These are phyloP conservation scores for Chrysotoxum bicinctum DNA, from an alignment of 2,888 invertebrate species.

Conservation along the genomic window DNA sequence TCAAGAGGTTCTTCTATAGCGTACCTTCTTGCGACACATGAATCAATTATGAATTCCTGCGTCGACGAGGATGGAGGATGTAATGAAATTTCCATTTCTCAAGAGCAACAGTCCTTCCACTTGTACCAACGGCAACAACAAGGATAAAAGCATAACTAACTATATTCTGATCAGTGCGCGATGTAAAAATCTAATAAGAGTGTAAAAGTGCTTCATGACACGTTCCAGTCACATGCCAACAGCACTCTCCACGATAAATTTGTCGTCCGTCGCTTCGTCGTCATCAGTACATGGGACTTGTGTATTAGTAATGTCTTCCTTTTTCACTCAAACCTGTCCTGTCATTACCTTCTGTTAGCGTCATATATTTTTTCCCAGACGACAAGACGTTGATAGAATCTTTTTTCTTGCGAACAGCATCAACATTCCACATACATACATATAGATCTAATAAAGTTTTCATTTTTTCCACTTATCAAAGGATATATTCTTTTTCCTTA, in stretches of 20 bases:
- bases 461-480: conserved; percentile 4
- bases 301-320: conserved; percentile 17
- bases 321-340: conserved; percentile 6
- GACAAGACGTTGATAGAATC: conserved; percentile 25
- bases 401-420: neutral
- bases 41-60: conserved; percentile 57
- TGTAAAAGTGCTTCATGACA: conserved; percentile 47
- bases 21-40: conserved; percentile 9
- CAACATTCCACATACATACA: neutral
- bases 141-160: conserved; percentile 30
- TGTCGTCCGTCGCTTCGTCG: neutral
- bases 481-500: conserved; percentile 5
- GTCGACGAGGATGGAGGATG: neutral
- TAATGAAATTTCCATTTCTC: conserved; percentile 35
- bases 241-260: conserved; percentile 39
- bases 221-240: conserved; percentile 68
- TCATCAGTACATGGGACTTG: neutral
- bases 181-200: conserved; percentile 55
- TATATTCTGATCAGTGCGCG: conserved; percentile 36
- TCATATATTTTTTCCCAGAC: conserved; percentile 33
- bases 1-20: neutral
- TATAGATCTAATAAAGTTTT: conserved; percentile 47
- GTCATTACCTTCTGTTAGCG: conserved; percentile 60
- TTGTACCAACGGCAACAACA: neutral
- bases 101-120: neutral